Evolutionary conservation across 2,113 vertebrate genomes (phyloP).

Genomic region (Pundamilia nyererei): DNA sequence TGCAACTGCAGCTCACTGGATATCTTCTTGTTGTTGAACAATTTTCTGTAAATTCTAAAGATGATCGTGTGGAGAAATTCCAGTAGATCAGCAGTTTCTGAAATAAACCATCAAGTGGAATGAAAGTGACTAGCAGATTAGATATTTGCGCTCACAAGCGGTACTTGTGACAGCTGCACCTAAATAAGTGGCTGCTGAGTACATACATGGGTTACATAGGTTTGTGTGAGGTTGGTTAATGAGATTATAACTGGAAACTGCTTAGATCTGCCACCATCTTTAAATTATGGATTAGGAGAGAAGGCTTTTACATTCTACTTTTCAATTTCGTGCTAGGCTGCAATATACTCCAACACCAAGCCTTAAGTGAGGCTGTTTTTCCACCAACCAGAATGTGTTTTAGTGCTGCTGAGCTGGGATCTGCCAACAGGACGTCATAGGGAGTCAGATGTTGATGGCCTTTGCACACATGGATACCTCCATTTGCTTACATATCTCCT

Average conservation of each 20-base stretch:
- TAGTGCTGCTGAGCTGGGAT: not conserved
- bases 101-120: not conserved
- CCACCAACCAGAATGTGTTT: not conserved
- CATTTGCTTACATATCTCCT: not conserved
- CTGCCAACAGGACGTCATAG: not conserved
- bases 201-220: not conserved
- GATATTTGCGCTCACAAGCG: not conserved
- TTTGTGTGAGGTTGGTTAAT: not conserved
- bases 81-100: not conserved
- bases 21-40: not conserved
- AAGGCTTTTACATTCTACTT: not conserved
- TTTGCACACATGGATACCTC: not conserved
- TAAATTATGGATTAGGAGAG: not conserved
- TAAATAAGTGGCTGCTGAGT: not conserved
- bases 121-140: not conserved
- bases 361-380: not conserved
- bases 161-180: not conserved
- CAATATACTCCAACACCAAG: not conserved
- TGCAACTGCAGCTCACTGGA: not conserved
- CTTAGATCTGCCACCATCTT: not conserved
- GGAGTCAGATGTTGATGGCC: not conserved
- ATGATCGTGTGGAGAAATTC: not conserved
- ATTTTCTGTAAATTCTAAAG: not conserved
- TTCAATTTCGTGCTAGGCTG: rapidly evolving
- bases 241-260: not conserved